Evolutionary conservation across 2,888 invertebrate genomes (phyloP).

Genomic region (Oasisia sp.): DNA sequence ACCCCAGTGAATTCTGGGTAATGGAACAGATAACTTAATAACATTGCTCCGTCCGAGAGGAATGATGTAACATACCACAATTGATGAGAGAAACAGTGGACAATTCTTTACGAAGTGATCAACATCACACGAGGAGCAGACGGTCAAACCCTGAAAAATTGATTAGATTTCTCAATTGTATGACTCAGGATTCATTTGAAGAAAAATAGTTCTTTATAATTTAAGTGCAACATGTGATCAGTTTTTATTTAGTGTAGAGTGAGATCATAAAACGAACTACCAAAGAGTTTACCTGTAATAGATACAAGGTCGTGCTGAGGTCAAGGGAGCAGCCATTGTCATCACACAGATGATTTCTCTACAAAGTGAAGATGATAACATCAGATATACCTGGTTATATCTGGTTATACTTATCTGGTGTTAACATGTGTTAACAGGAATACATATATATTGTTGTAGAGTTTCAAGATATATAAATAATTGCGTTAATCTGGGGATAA

Average conservation of each 20-base stretch:
- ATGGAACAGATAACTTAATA: too few species aligned
- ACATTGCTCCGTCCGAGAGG: background rate
- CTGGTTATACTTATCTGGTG: background rate
- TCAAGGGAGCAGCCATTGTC: background rate
- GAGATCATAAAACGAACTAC: background rate
- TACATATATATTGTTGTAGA: background rate
- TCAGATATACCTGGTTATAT: background rate
- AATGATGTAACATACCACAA: background rate
- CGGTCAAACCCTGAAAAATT: background rate
- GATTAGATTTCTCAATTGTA: background rate
- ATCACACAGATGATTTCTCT: background rate
- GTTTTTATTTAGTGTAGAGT: background rate
- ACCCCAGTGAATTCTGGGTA: too few species aligned
- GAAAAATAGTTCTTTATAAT: too few species aligned
- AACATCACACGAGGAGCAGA: background rate
- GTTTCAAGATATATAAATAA: background rate
- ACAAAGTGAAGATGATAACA: background rate
- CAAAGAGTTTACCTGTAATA: background rate
- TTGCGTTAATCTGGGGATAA: background rate
- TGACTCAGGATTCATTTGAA: background rate
- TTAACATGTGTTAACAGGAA: background rate
- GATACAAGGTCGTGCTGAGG: slow-evolving; percentile 1
- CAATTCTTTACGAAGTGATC: background rate
- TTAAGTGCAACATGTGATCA: background rate
- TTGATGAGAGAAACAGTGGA: background rate